Conservation (phyloP, 2,113 vertebrate species). For the Chaenogobius annularis region DNA sequence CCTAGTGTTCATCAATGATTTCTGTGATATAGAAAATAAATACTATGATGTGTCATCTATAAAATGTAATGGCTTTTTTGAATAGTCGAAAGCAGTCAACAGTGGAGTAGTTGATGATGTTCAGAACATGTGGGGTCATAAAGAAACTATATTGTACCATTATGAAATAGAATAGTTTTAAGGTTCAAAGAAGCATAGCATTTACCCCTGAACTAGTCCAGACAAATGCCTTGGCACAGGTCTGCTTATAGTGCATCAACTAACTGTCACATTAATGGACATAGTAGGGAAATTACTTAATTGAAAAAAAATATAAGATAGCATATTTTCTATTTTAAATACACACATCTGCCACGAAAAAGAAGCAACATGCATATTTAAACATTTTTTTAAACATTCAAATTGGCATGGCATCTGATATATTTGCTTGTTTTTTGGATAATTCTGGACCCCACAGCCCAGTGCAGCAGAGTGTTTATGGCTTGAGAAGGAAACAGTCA, state of each 20-base stretch:
- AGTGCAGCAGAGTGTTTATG: no score
- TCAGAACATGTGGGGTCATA: no score
- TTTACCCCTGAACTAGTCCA: neutral
- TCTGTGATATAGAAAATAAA: slow-evolving; percentile 20
- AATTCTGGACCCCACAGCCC: no score
- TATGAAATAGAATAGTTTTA: neutral
- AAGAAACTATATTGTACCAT: no score
- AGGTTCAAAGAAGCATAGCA: neutral
- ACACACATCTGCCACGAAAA: no score
- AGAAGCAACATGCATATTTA: no score
- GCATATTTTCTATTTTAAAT: no score
- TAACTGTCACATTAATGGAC: neutral
- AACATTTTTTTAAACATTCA: no score
- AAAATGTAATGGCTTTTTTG: neutral
- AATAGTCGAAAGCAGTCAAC: neutral
- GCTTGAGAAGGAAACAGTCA: no score
- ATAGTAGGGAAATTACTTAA: neutral
- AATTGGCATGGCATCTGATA: no score
- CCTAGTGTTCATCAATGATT: slow-evolving; percentile 5
- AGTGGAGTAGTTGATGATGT: neutral
- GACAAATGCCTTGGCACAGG: neutral
- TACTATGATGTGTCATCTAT: neutral
- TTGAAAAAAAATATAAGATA: neutral
- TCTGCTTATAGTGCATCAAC: neutral
- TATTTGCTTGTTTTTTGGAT: no score